Evolutionary conservation across 2,888 invertebrate genomes (phyloP), one percentile per base, ranked within the genome.

Genomic region (Vannuccia rotundouncinata): DNA sequence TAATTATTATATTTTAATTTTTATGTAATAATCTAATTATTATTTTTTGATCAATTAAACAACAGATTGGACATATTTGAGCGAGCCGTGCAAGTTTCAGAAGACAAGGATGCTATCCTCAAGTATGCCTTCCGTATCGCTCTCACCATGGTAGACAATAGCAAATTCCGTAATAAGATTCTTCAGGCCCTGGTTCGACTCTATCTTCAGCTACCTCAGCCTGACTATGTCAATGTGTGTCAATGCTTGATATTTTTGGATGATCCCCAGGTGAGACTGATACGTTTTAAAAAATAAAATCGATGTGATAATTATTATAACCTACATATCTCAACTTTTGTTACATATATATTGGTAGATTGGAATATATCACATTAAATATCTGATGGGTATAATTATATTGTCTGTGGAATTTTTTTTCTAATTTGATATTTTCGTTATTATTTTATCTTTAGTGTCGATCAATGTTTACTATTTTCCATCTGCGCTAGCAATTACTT

Each of bases 231-330:
- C 22, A 82, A 45, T 73, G 59, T 82, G 60, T 84, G 85, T 22
- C 95, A 98, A 89, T 98, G 97, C 88, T 91, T 97, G 81, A 98
- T 98, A 84, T 97, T 96, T 88, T 89, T 98, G 75, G 96, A 98
- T 87, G 95, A 97, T 89, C 94, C 96, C 0, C 89, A 93, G 22
- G 75, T 75, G 5, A n/a, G n/a, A n/a, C n/a, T 59, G 59, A 13
- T 17, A 13, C 13, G 13, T 17, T 59, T 13, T 59, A 59, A 59
- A 13, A 13, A 17, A 13, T 13, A 13, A 59, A 13, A 13, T 59
- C 13, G 13, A 13, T 59, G 59, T 59, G 17, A 59, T 59, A 17
- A 59, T 59, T 59, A 59, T 59, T 13, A n/a, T n/a, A n/a, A n/a
- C n/a, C n/a, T n/a, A n/a, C n/a, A n/a, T n/a, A n/a, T n/a, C n/a